These are phyloP conservation scores for Monomorium pharaonis DNA, from an alignment of 1,140 invertebrate genomes.

Conservation along the genomic window DNA sequence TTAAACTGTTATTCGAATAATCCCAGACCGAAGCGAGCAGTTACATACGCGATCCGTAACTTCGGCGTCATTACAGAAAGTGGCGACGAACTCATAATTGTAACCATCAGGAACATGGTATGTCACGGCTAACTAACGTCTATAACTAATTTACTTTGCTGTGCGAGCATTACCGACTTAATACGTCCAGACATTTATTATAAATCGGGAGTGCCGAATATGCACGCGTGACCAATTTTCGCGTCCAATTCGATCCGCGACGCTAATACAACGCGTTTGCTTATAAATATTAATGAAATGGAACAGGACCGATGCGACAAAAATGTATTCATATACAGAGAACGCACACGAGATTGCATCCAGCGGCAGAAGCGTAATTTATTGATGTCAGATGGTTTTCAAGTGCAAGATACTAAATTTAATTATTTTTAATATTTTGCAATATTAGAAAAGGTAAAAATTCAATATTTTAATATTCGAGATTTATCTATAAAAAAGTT, in stretches of 20 bases:
- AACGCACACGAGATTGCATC: background rate
- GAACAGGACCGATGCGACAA: background rate
- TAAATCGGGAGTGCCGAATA: background rate
- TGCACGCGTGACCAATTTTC: constrained; percentile 2
- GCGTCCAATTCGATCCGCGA: constrained; percentile 11
- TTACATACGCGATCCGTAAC: constrained; percentile 40
- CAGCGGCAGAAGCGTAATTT: background rate
- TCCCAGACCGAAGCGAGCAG: constrained; percentile 26
- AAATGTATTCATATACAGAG: background rate
- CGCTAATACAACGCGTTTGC: background rate
- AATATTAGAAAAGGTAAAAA: background rate
- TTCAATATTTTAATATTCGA: background rate
- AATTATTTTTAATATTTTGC: background rate
- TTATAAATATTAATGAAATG: constrained; percentile 32
- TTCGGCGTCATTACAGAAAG: constrained; percentile 17
- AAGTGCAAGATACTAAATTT: background rate
- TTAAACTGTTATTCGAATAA: constrained; percentile 57
- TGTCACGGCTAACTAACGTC: constrained; percentile 46
- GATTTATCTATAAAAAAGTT: background rate
- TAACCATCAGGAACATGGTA: constrained; percentile 31
- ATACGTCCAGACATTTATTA: background rate
- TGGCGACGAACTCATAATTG: constrained; percentile 48
- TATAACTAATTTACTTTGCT: constrained; percentile 48
- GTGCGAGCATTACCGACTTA: constrained; percentile 27
- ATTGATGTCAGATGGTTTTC: background rate